Conservation (phyloP, 2,888 invertebrate genomes). For the Nomada ferruginata region DNA sequence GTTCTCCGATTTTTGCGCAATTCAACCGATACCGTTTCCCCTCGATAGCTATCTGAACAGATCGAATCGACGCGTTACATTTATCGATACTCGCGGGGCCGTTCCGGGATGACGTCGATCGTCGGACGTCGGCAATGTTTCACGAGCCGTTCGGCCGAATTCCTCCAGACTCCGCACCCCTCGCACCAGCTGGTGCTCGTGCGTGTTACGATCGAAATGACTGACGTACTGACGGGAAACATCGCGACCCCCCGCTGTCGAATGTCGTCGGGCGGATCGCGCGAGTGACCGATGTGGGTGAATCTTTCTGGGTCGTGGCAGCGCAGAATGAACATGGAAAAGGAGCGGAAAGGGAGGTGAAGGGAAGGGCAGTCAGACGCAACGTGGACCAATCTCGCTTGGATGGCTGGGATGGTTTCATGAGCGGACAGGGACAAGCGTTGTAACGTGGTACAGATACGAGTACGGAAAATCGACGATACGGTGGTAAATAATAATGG, state of each 20-base stretch:
- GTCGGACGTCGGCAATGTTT: conserved; percentile 24
- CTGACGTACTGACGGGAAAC: conserved; percentile 82
- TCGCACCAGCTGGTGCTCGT: conserved; percentile 31
- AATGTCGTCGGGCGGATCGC: conserved; percentile 79
- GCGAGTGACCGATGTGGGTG: conserved; percentile 80
- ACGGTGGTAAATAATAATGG: background rate
- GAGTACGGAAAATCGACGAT: background rate
- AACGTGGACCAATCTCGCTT: conserved; percentile 42
- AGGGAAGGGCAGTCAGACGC: conserved; percentile 26
- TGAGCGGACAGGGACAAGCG: conserved; percentile 8
- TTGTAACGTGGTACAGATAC: conserved; percentile 37
- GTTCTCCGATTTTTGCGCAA: conserved; percentile 43
- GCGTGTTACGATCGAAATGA: conserved; percentile 80
- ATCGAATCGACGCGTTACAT: conserved; percentile 36
- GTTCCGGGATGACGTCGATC: conserved; percentile 33
- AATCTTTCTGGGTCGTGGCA: conserved; percentile 69
- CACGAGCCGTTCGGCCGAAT: conserved; percentile 69
- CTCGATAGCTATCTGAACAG: conserved; percentile 43
- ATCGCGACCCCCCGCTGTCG: conserved; percentile 81
- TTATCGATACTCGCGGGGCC: conserved; percentile 38
- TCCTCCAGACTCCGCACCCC: conserved; percentile 68
- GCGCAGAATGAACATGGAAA: conserved; percentile 49
- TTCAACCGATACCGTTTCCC: conserved; percentile 15
- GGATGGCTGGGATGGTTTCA: conserved; percentile 58
- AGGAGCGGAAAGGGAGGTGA: conserved; percentile 35